Evolutionary conservation across 2,797 vertebrate genomes (phyloP), one percentile per base, ranked within the genome.

Genomic region (Cyclopterus lumpus): DNA sequence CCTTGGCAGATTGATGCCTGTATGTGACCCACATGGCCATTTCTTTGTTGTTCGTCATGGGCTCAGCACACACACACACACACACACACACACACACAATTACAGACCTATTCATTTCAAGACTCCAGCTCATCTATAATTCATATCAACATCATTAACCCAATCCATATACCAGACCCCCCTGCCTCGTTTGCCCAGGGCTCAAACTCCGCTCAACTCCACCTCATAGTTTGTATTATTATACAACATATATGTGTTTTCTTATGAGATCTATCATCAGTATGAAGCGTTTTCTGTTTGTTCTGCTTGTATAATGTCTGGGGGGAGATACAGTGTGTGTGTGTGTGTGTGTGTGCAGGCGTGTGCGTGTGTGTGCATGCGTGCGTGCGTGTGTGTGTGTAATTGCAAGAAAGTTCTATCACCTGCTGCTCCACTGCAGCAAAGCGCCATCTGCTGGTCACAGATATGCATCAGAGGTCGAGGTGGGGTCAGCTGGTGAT

Each of bases 371-470:
- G 48, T 49, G 48, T 22, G 20, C 4, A 48, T 8, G 44, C 40
- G 12, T 40, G 38, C 14, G 12, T 40, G 38, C 14, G 38, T 40
- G 38, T 40, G 48, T 22, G 48, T 49, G 4, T 4, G 48, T 4
- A n/a, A 28, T 34, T 79, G 61, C 54, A 75, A 68, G 34, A 63
- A 60, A 49, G 34, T 70, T 36, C 54, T 59, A 44, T 57, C 2
- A 14, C 58, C 63, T 71, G 53, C 44, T 57, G 75, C 40, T 26
- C 20, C 32, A 0, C 46, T 54, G 34, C 66, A 73, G 46, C 48
- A 80, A 1, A 86, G 85, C 59, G 5, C 87, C 87, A 80, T 65
- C 89, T 90, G 66, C 75, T 85, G 89, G 48, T 57, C 38, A 49
- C 64, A 67, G 14, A 34, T 1, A 4, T 11, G 18, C 30, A 38